Percentiles rank a stretch among this genome's conserved stretches.
Evolutionary conservation across 2,888 invertebrate species (phyloP).

Genomic region (Spodoptera exigua): DNA sequence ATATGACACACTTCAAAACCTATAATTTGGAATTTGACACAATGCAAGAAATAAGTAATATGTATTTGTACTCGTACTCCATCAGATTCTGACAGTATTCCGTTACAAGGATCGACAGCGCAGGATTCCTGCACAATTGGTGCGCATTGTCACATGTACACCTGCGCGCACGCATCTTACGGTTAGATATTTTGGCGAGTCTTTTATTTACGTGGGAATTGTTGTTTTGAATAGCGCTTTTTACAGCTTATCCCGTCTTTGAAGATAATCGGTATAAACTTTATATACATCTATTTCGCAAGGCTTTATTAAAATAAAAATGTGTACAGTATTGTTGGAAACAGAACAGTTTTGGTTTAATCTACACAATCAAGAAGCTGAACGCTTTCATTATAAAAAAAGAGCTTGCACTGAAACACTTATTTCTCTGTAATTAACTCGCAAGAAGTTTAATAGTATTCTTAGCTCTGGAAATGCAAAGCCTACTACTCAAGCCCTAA

Average conservation of each 20-base stretch:
- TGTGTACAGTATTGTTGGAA: too few relatives aligned
- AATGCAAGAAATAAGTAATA: constrained; percentile 24
- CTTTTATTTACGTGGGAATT: constrained; percentile 78
- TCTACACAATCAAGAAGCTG: too few relatives aligned
- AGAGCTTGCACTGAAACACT: too few relatives aligned
- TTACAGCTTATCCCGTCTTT: constrained; percentile 19
- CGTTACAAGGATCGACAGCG: constrained; percentile 73
- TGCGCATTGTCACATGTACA: constrained; percentile 66
- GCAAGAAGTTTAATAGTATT: constrained; percentile 14
- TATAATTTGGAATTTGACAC: constrained; percentile 54
- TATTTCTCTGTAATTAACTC: constrained; percentile 21
- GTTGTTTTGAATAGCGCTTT: constrained; percentile 28
- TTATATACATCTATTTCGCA: not conserved
- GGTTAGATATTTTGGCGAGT: constrained; percentile 70
- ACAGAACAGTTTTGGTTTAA: too few relatives aligned
- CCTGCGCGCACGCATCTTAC: constrained; percentile 76
- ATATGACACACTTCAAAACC: constrained; percentile 38
- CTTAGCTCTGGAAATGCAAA: constrained; percentile 19
- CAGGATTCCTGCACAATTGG: constrained; percentile 73
- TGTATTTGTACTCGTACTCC: too few relatives aligned
- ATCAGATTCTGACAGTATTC: constrained; percentile 61
- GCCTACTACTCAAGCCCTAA: constrained; percentile 22
- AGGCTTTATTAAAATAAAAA: not conserved
- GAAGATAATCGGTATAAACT: constrained; percentile 18
- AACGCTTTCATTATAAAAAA: too few relatives aligned